Evolutionary conservation across 2,888 invertebrate species (phyloP).

Genomic region (Chalcis sispes): DNA sequence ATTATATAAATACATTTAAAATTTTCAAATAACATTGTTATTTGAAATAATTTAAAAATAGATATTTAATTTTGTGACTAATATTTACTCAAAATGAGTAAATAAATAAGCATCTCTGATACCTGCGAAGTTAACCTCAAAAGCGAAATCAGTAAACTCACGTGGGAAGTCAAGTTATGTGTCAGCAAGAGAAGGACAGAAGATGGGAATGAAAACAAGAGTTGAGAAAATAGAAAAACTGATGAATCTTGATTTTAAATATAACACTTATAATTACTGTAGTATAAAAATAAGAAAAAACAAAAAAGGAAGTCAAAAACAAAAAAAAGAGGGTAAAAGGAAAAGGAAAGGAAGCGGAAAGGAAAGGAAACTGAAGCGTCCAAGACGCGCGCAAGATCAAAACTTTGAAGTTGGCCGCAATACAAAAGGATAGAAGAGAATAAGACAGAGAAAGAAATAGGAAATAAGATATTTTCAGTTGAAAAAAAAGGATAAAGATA

Average conservation of each 20-base stretch:
- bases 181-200: slow-evolving; percentile 27
- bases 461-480: not conserved
- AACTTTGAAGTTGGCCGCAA: slow-evolving; percentile 50
- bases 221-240: slow-evolving; percentile 6
- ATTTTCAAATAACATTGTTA: not conserved
- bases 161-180: slow-evolving; percentile 36
- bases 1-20: too few species aligned
- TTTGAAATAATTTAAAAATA: not conserved
- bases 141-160: slow-evolving; percentile 45
- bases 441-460: not conserved
- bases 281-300: slow-evolving; percentile 1
- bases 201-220: slow-evolving; percentile 18
- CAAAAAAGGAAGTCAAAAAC: slow-evolving; percentile 29
- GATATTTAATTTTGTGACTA: not conserved
- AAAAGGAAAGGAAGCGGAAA: not conserved
- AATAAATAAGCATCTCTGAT: too few species aligned
- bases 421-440: not conserved
- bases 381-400: slow-evolving; percentile 15
- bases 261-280: not conserved
- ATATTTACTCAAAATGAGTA: not conserved
- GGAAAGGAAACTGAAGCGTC: slow-evolving; percentile 12
- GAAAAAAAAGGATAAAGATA: not conserved
- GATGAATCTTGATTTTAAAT: not conserved
- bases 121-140: slow-evolving; percentile 48
- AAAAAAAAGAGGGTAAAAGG: not conserved